Percentiles rank a stretch among this genome's conserved stretches.
These are phyloP conservation scores for Diarsia rubi DNA, from an alignment of 2,888 invertebrate genomes.

Conservation along the genomic window DNA sequence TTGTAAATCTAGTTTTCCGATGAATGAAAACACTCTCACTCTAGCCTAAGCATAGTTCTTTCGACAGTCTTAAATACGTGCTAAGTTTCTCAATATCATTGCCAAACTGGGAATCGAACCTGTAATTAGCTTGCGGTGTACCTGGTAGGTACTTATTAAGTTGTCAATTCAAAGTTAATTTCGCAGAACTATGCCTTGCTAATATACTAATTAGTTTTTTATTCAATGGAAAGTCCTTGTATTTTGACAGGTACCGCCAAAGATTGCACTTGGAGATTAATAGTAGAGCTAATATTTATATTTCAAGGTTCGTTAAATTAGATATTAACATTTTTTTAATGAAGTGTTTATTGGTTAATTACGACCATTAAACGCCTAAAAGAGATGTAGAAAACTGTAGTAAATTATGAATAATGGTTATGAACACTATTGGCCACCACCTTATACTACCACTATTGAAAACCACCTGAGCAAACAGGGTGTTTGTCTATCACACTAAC, in stretches of 20 bases:
- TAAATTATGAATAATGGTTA: too few relatives aligned
- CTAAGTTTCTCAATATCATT: conserved; percentile 23
- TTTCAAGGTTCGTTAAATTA: conserved; percentile 13
- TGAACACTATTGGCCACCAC: too few relatives aligned
- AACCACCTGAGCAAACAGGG: neutral
- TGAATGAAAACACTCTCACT: conserved; percentile 34
- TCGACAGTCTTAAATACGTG: conserved; percentile 8
- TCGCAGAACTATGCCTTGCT: neutral
- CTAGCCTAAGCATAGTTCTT: conserved; percentile 22
- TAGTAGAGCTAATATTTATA: conserved; percentile 14
- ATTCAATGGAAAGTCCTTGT: conserved; percentile 20
- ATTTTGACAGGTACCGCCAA: conserved; percentile 11
- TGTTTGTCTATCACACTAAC: neutral
- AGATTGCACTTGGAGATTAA: conserved; percentile 43
- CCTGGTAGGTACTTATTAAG: conserved; percentile 24
- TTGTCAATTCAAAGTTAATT: neutral
- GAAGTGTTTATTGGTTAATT: conserved; percentile 1
- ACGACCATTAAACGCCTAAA: neutral
- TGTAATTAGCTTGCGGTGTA: conserved; percentile 2
- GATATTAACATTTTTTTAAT: conserved; percentile 6
- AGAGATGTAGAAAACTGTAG: neutral
- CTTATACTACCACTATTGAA: too few relatives aligned
- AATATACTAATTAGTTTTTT: conserved; percentile 10
- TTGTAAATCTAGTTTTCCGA: neutral
- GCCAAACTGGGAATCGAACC: conserved; percentile 30